Evolutionary conservation across 2,888 invertebrate genomes (phyloP), one percentile per base, ranked within the genome.

Genomic region (Machimus atricapillus): DNA sequence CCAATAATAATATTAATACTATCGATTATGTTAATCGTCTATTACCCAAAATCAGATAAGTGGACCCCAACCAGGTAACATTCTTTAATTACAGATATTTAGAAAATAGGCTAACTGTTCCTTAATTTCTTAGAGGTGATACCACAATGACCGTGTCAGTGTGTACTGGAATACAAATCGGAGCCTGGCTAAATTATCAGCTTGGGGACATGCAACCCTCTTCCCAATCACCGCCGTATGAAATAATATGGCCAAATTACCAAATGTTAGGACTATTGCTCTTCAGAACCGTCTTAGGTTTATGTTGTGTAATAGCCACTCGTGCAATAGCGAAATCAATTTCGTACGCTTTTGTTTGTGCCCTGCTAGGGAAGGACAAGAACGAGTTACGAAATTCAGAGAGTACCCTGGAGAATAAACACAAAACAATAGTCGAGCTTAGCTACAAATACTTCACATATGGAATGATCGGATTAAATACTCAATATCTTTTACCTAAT

Each of bases 61-160:
- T 98, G 98, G 97, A 98, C 97, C 85, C 97, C 98, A 8, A 97
- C 98, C 23, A 95, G 96, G 97, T 96, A 93, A 91, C 89, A 12
- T 16, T 43, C 16, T 16, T n/a, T 4, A 14, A 52, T 9, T 81
- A n/a, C 31, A 9, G 0, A n/a, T 86, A 79, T 76, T 52, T 34
- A 43, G n/a, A 16, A 23, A 27, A 73, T 40, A 2, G 2, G 58
- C 2, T 40, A 16, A 19, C 12, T 19, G 1, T n/a, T 86, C 34
- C 58, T 27, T 52, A 6, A 23, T 87, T 40, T 94, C 94, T 8
- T 93, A 97, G 98, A 91, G 97, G 97, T 34, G 98, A 98, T 92
- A 98, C 98, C 0, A 95, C 97, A 1, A 96, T 97, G 94, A 96
- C 98, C 89, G 94, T 98, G 89, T 97, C 96, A 86, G 96, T 97